Base-by-base conservation (phyloP, 2,888 invertebrate genomes). In the Epirrhoe alternata region DNA sequence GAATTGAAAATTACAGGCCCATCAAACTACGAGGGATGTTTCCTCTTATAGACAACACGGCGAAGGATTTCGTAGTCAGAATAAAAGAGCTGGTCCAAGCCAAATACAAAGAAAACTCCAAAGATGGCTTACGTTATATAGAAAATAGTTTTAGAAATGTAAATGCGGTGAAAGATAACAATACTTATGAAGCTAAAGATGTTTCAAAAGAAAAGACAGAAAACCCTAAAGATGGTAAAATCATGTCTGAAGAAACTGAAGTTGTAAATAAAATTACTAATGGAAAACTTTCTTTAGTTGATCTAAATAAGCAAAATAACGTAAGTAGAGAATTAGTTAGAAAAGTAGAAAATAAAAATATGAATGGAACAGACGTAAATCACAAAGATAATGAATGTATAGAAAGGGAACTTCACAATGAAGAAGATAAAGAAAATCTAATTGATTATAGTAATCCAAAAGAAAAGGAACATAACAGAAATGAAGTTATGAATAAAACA, bases 1-100 rank as follows among this genome's bases (percentile, higher is more conserved):
- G 7, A 49, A 49, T 53, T 38, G 42, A 4, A 35, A 53, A 54
- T 87, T 88, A 14, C 89, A 93, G 93, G 47, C 93, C 93, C 38
- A 92, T 89, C 71, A 93, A 93, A 77, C 75, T 93, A 0, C 81
- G 90, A 63, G 90, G 91, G 31, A 93, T 93, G 93, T 86, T 92
- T 45, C 92, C 90, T 0, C 74, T 93, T 1, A 89, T 93, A 68
- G 90, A 89, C 69, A 86, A 85, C 45, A 90, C 90, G 16, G 89
- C 93, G 0, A 81, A 81, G 10, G 90, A 91, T 65, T 92, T 93
- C 61, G 79, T 88, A 0, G 68, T 79, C 0, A 75, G 86, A 59
- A 72, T 92, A 0, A 79, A 77, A 71, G 79, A 77, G 0, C 72
- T 87, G 12, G 70, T 87, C 10, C 74, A 78, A 66, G 64, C 63